Percentiles rank a stretch among this genome's conserved stretches.
Conservation (phyloP, 2,888 invertebrate genomes). For the Cantharis flavilabris region DNA sequence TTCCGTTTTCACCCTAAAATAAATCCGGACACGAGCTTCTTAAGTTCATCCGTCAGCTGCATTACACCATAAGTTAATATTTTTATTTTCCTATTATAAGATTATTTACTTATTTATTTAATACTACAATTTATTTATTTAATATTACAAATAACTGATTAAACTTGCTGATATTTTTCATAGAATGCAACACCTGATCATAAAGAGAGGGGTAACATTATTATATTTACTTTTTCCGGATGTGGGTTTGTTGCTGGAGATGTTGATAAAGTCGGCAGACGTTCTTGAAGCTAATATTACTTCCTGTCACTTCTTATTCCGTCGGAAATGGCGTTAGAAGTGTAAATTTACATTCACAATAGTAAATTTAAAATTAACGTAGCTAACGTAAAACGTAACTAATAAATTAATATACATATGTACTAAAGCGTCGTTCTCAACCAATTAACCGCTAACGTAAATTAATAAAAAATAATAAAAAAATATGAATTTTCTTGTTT, state of each 20-base stretch:
- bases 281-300: neutral
- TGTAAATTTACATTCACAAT: neutral
- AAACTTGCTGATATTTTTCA: neutral
- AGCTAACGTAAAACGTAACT: too few species aligned
- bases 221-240: neutral
- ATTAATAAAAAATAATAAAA: too few species aligned
- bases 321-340: neutral
- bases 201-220: neutral
- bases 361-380: neutral
- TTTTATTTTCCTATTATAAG: neutral
- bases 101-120: too few species aligned
- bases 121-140: too few species aligned
- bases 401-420: too few species aligned
- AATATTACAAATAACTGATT: neutral
- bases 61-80: neutral
- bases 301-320: neutral
- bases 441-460: too few species aligned
- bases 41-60: neutral
- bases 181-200: neutral
- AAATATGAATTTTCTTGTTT: too few species aligned
- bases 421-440: too few species aligned
- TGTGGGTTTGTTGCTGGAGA: neutral
- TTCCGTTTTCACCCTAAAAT: slow-evolving; percentile 5
- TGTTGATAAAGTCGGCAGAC: too few species aligned
- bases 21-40: neutral